Base-by-base conservation (phyloP, 2,797 vertebrate genomes). In the Gymnothorax javanicus region DNA sequence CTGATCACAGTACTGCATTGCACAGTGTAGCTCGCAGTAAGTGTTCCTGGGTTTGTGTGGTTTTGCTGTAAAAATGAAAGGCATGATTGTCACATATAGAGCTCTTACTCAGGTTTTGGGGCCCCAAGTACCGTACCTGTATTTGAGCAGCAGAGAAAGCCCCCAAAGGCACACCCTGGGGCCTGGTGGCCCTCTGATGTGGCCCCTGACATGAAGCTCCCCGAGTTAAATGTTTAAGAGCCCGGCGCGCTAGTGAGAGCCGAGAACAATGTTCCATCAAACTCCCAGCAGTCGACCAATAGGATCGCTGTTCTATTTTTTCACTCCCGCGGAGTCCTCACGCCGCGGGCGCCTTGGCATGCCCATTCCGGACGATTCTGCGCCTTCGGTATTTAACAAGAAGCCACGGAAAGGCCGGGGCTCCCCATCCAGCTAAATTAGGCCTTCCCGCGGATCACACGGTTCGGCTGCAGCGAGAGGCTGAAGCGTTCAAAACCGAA, bases 381-480 rank as follows among this genome's bases (percentile, higher is more conserved):
- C 86, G 82, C 83, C 86, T 86, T 4, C 33, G 84, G 83, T 83
- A 43, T 86, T 91, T 91, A 93, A 94, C 93, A 91, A 91, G 90
- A 93, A 93, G 91, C 90, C 91, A 89, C 93, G 94, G 92, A 90
- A 92, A 93, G 92, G 73, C 73, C 43, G 71, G 43, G 33, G 27
- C 71, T 43, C 71, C 71, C 71, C 25, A 52, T 93, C 91, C 71
- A 82, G 89, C 90, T 43, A 93, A 93, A 93, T 92, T 93, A 92
- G 84, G 25, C 27, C 58, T 90, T 90, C 84, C 86, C 92, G 90
- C 52, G n/a, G 84, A 89, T 88, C 89, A 91, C 90, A 90, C 93
- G 92, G 92, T 91, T 92, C 87, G 90, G 93, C 91, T 91, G 91
- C 91, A 17, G 23, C 3, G 2, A 83, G 57, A 33, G 25, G 25